Base-by-base conservation (phyloP, 37 sponge, comb jelly and placozoan genomes). In the Haliclona indistincta region DNA sequence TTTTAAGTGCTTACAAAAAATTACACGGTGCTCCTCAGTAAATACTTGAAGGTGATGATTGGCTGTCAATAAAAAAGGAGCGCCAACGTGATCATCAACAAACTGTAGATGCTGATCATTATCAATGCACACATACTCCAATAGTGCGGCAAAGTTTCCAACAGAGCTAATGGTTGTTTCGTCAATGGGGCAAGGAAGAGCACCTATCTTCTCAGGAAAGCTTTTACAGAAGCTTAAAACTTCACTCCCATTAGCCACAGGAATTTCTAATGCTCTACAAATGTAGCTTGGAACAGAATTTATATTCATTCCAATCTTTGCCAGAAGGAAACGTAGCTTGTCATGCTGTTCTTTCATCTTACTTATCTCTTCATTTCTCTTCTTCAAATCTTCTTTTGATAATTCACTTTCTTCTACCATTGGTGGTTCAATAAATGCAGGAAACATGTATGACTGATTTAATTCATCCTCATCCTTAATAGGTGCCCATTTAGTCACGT, bases 121-220 rank as follows among this genome's bases (percentile, higher is more conserved):
- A n/a, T n/a, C n/a, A n/a, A n/a, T n/a, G n/a, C n/a, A n/a, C n/a
- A n/a, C n/a, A n/a, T n/a, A n/a, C n/a, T n/a, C n/a, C 28, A 58
- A 11, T 25, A 58, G 28, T 58, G 7, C 25, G n/a, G 6, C 71
- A 73, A 81, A 81, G 38, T 33, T 26, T 4, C n/a, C 67, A 20
- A 72, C 67, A 40, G 73, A 26, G 2, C 23, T 20, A 64, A 81
- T 72, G 3, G 66, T 11, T 25, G 73, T 72, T 2, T 34, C 43
- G 22, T 30, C 38, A 36, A 81, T 42, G 13, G 33, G 64, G 51
- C 64, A 62, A 32, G 81, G 81, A 34, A 44, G 15, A n/a, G 28
- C 20, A 40, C 1, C n/a, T 25, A 17, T 47, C 51, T 47, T 47
- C 13, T 47, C 49, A 47, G 49, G 13, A 47, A 17, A 17, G 49